Percentiles rank a stretch among this genome's conserved stretches.
Evolutionary conservation across 2,888 invertebrate species (phyloP).

Genomic region (Incurvaria masculella): DNA sequence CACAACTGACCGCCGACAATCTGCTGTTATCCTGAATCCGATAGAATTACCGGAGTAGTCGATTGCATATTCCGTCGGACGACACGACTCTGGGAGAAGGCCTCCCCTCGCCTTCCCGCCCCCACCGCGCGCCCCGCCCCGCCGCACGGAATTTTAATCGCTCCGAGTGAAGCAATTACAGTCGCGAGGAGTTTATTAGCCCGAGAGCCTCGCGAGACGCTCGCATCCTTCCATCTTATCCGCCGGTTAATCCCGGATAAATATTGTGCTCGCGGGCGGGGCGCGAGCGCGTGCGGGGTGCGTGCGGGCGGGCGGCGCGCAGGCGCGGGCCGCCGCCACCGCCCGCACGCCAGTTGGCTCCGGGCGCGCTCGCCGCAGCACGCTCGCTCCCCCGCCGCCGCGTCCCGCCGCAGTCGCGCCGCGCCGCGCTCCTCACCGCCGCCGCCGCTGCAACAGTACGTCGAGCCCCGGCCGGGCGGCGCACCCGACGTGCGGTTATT

Average conservation of each 20-base stretch:
- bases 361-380: slow-evolving; percentile 46
- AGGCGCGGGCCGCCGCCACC: slow-evolving; percentile 24
- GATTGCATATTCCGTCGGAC: too few species aligned
- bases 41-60: too few species aligned
- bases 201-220: too few species aligned
- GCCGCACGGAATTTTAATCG: too few species aligned
- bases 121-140: too few species aligned
- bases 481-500: too few species aligned
- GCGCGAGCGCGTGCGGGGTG: slow-evolving; percentile 1
- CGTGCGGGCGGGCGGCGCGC: slow-evolving; percentile 30
- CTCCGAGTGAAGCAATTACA: too few species aligned
- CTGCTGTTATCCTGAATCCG: too few species aligned
- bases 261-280: background rate
- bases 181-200: too few species aligned
- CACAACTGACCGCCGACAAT: too few species aligned
- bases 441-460: background rate
- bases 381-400: slow-evolving; percentile 28
- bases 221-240: slow-evolving; percentile 27
- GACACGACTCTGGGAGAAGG: too few species aligned
- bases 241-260: slow-evolving; percentile 54
- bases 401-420: slow-evolving; percentile 36
- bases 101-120: too few species aligned
- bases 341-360: slow-evolving; percentile 17
- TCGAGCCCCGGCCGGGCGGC: slow-evolving; percentile 19
- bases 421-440: slow-evolving; percentile 30